Base-by-base conservation (phyloP, 2,797 vertebrate species). In the Pantherophis alleghaniensis region DNA sequence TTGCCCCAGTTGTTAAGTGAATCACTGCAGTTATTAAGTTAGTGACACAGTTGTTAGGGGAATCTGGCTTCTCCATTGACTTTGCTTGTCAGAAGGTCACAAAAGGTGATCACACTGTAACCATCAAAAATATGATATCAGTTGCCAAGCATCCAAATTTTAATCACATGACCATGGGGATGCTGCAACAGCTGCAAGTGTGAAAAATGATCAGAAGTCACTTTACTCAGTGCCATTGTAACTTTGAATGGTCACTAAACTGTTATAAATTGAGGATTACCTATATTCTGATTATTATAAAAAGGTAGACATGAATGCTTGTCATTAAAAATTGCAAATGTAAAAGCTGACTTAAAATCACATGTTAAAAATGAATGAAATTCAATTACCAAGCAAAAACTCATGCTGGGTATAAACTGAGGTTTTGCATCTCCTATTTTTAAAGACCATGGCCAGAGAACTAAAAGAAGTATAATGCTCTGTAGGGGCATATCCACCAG, bases 401-500 rank as follows among this genome's bases (percentile, higher is more conserved):
- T 2, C 3, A 0, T 0, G 12, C 0, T 0, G 0, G 37, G 0
- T 0, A 0, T 1, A 47, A 24, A 0, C 0, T 4, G 18, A 37
- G 86, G 0, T 0, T 0, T 42, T 51, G 0, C 13, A 90, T 1
- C 96, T 2, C 94, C 0, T 32, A 90, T 24, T 0, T 96, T 94
- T 1, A 94, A 5, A 32, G 95, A 11, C 14, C 3, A 47, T 28
- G 93, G 22, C 26, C 16, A 92, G 4, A 87, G 91, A 92, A 95
- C 93, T 0, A 92, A 89, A 79, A 96, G 22, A 12, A 98, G 93
- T 53, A 98, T 90, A 57, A 97, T 47, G 94, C 53, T 98, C 95
- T 97, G 98, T 93, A 99, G 94, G 0, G 97, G 98, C 86, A 99
- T 91, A 91, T 99, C 99, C 95, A 99, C 98, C 4, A 98, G 96